Evolutionary conservation across 2,113 vertebrate genomes (phyloP), one percentile per base, ranked within the genome.

Genomic region (Perognathus longimembris): DNA sequence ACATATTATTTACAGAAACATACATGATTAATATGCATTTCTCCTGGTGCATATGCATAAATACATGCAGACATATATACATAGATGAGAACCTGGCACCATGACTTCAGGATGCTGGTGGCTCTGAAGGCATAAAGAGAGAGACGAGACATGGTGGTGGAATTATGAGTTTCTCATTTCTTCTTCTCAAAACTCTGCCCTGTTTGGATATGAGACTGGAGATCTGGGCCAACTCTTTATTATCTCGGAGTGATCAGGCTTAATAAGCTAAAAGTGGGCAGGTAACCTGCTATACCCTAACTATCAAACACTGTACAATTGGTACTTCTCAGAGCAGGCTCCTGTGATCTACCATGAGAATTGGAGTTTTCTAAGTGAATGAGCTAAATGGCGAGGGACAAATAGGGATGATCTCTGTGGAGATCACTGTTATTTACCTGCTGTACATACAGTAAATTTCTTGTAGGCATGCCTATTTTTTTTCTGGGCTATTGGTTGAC

Each of bases 161-260:
- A 36, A 22, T 20, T 26, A 17, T 7, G 7, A 42, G 24, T 54
- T 77, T 89, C 30, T 69, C 8, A n/a, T 59, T 89, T 85, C 14
- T 36, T 40, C 24, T 61, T 36, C 67, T 40, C 22, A 36, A 50
- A 76, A 54, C 14, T 42, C 18, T 50, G 79, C 24, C 96, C 40
- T 83, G 84, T 96, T 97, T 96, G 85, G 95, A 95, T 63, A 95
- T 17, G 28, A 12, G 24, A 36, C 17, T 67, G 22, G 30, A 26
- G 3, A 38, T 15, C 42, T 54, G 26, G 3, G 71, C 5, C 70
- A 40, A 21, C 45, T 75, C 79, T 32, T 40, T 38, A 15, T 75
- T 20, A 54, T 18, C 26, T 26, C 4, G 18, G 12, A 67, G 34
- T 57, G 14, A 66, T 57, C 3, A 26, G 22, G 5, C 32, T 75